Base-by-base conservation (phyloP, 2,888 invertebrate genomes). In the Ceramica pisi region DNA sequence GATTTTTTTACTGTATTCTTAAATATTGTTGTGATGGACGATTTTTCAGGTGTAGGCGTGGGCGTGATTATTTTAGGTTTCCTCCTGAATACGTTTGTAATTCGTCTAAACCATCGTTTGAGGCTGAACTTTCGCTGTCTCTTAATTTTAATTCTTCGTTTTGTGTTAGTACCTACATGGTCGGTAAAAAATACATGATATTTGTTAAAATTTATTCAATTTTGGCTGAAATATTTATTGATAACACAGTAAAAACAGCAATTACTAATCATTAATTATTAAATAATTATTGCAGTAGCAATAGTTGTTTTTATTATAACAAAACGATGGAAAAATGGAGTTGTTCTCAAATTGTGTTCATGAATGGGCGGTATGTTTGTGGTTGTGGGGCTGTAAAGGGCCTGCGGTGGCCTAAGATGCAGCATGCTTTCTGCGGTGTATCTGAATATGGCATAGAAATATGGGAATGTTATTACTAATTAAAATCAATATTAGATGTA, bases 1-100 rank as follows among this genome's bases (percentile, higher is more conserved):
- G 85, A 84, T 31, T 77, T 59, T 19, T 81, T 79, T 16, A 81
- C 67, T 66, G 80, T 83, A 51, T 86, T 90, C 66, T 71, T 86
- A 74, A 86, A 88, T n/a, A 89, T 60, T 38, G 84, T 85, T 31
- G 7, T 19, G 53, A 82, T 8, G 14, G 76, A 64, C 12, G 14
- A 19, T 41, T 65, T 57, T 21, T 26, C 12, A 46, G 35, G 1
- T 31, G 3, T 38, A 8, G n/a, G 21, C 0, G 7, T 62, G 1
- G 74, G 61, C 6, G 46, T 19, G n/a, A 62, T 78, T 60, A 14
- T 48, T 60, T 63, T 75, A 8, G 69, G 56, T n/a, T 72, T 53
- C 51, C 60, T 80, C 26, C 56, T 69, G 61, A 77, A 82, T 56
- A 67, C 4, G 0, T 60, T 60, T 16, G 21, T 21, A 23, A 59